Evolutionary conservation across 2,888 invertebrate genomes (phyloP), one percentile per base, ranked within the genome.

Genomic region (Drosophila aldrichi): DNA sequence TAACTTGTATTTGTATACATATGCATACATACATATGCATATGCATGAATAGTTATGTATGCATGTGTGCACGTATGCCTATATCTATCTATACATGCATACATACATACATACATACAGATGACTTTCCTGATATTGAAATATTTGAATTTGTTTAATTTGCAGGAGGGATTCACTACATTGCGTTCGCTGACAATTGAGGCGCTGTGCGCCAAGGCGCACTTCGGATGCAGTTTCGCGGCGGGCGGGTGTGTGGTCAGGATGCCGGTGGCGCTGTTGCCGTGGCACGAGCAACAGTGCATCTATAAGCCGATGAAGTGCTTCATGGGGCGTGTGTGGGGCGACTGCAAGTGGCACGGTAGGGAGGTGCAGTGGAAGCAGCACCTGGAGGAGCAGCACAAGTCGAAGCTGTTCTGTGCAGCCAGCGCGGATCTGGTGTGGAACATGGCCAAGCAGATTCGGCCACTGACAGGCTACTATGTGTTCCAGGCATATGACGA

Each of bases 361-460:
- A 92, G 94, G 32, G 95, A 95, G 70, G 94, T 94, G 3, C 94
- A 95, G 60, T 95, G 95, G 95, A 94, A 95, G 92, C 94, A 95
- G 76, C 95, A 95, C 83, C 94, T 95, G 81, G 94, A 94, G 81
- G 66, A 82, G 34, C 92, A 94, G 16, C 95, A 95, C 80, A 92
- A 92, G 57, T 92, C 94, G 62, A 94, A 93, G 77, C 94, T 95
- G 7, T 92, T 91, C 51, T 70, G 64, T 10, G 44, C 74, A 0
- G 72, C 72, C 34, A 78, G 65, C 1, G 84, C 80, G 0, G 82
- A 91, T 51, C 71, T 92, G 25, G 74, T 81, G 2, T 92, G 92
- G 92, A 82, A 92, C 60, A 86, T 92, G 89, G 79, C 70, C 3
- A 68, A 78, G 44, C 88, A 90, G n/a, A 79, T 87, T n/a, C 89